These are phyloP conservation scores for Daboia siamensis DNA, from an alignment of 2,113 vertebrate genomes.

Conservation along the genomic window DNA sequence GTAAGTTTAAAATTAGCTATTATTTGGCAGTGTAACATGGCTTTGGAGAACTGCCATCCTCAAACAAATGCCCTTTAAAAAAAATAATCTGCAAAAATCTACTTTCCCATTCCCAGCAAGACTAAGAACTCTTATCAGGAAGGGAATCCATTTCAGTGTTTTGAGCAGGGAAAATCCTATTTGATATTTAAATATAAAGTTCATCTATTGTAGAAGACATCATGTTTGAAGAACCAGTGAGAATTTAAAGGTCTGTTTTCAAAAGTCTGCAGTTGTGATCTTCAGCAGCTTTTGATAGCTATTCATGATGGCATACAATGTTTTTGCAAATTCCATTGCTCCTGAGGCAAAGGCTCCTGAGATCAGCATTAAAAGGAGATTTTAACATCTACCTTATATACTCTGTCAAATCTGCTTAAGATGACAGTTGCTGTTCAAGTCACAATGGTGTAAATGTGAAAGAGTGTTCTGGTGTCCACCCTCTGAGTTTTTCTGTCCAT, in stretches of 20 bases:
- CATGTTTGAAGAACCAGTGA: not conserved
- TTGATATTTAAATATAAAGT: not conserved
- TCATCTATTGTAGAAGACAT: not conserved
- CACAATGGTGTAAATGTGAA: slow-evolving; percentile 5
- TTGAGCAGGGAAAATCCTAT: not conserved
- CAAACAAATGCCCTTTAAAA: not conserved
- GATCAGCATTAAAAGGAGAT: slow-evolving; percentile 10
- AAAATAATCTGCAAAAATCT: not conserved
- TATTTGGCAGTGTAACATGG: not conserved
- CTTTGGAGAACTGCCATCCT: not conserved
- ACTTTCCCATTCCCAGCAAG: not conserved
- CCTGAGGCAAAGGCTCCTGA: not conserved
- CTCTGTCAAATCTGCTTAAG: not conserved
- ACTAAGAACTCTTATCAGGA: not conserved
- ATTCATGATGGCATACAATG: not conserved
- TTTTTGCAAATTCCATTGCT: not conserved
- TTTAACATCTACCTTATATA: slow-evolving; percentile 17
- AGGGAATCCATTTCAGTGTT: not conserved
- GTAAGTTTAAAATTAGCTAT: not conserved
- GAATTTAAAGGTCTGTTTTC: not conserved
- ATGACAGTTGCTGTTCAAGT: not conserved
- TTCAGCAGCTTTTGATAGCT: not conserved
- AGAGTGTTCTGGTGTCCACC: not conserved
- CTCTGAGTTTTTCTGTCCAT: not conserved
- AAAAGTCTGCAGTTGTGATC: not conserved